Evolutionary conservation across 2,888 invertebrate genomes (phyloP), one percentile per base, ranked within the genome.

Genomic region (Epirrita christyi): DNA sequence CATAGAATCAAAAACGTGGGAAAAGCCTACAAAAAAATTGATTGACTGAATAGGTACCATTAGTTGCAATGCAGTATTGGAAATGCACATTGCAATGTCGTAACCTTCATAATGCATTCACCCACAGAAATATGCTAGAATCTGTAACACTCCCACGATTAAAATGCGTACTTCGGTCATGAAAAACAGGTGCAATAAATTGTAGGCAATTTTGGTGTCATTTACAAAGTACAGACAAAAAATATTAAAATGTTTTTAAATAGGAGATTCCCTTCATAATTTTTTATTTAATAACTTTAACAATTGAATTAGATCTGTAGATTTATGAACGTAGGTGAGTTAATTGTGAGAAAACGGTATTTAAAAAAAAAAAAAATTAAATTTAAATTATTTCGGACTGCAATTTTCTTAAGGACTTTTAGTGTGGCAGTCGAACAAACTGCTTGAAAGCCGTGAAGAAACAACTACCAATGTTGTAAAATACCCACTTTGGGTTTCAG

Each of bases 1-100:
- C 36, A 53, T 32, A n/a, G n/a, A 65, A 61, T 62, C 55, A 81
- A 85, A 84, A 86, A 79, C 83, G 85, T 87, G 86, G 67, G 83
- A 59, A 46, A 34, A 82, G 69, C 65, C 45, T 44, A 63, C 46
- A 61, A 68, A 71, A 71, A 67, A 61, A 74, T 67, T 71, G 72
- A 76, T 76, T 75, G 69, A 73, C 69, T 73, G 70, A 76, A 72
- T 21, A 4, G 21, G 21, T 73, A 72, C 71, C 49, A 71, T 68
- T 71, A 71, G 38, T 54, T 64, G 63, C 65, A 63, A 64, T 61
- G 70, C 65, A 67, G 69, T 76, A 73, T 61, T 46, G 50, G 54
- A 64, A 72, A 67, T 67, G 66, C 55, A 64, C 66, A 63, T 72
- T 64, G 67, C 66, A 71, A 72, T 76, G 72, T 72, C 72, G 73